These are phyloP conservation scores for Acanthurus lineatus DNA, from an alignment of 2,797 vertebrate species.

Conservation along the genomic window DNA sequence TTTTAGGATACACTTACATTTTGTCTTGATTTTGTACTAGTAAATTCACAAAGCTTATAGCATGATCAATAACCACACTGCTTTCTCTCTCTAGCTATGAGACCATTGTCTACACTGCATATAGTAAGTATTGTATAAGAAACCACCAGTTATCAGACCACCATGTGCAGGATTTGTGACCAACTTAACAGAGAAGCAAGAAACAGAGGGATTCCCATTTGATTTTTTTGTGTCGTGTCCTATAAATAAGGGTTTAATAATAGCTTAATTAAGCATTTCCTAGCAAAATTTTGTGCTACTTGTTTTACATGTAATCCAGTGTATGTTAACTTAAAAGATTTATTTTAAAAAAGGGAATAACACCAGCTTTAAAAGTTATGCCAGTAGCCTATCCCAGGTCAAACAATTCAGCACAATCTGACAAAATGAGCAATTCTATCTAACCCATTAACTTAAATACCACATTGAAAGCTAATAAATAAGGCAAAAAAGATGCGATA, in stretches of 20 bases:
- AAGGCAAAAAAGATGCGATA: neutral
- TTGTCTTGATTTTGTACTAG: neutral
- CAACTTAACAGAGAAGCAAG: conserved; percentile 42
- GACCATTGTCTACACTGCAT: conserved; percentile 44
- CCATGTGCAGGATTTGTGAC: conserved; percentile 56
- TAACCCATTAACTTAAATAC: neutral
- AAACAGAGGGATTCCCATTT: conserved; percentile 34
- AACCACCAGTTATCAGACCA: conserved; percentile 57
- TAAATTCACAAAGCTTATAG: neutral
- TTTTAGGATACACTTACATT: neutral
- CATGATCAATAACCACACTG: conserved; percentile 36
- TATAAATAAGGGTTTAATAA: conserved; percentile 17
- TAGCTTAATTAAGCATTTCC: conserved; percentile 17
- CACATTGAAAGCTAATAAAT: conserved; percentile 19
- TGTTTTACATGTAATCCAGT: conserved; percentile 14
- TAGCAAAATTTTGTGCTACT: conserved; percentile 17
- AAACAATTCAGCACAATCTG: conserved; percentile 6
- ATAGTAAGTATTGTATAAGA: conserved; percentile 50
- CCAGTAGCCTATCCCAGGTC: neutral
- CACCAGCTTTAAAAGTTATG: conserved; percentile 11
- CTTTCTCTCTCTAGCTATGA: conserved; percentile 67
- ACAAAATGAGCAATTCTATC: conserved; percentile 8
- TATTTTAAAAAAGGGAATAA: conserved; percentile 30
- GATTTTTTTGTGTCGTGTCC: conserved; percentile 10
- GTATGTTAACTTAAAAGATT: conserved; percentile 3